Evolutionary conservation across 2,888 invertebrate genomes (phyloP), one percentile per base, ranked within the genome.

Genomic region (Cheilosia vulpina): DNA sequence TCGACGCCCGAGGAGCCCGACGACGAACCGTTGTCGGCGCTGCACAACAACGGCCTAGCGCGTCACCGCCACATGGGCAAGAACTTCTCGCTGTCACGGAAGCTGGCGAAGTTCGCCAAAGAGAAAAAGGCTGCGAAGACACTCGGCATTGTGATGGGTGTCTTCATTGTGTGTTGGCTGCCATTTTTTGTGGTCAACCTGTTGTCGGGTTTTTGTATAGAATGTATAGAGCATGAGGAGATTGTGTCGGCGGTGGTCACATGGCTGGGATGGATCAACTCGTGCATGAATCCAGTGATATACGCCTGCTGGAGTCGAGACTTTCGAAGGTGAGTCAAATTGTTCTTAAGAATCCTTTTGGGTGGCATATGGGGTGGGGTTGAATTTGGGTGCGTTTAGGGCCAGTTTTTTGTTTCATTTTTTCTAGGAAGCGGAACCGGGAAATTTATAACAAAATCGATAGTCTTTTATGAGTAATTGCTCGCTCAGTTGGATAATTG

Each of bases 251-350:
- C 97, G 52, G 95, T 98, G 79, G 97, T 98, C 81, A 97, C 97
- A 88, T 98, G 98, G 98, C 94, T 98, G 52, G 98, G 98, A 68
- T 98, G 98, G 98, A 97, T 98, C 92, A 98, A 98, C 93, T 97
- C 97, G 58, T 96, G 97, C 84, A 98, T 98, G 98, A 98, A 98
- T 93, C 98, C 98, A 0, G 97, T 98, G 88, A 99, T 99, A 90
- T 99, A 99, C 92, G 98, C 98, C n/a, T 98, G 98, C 91, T 98
- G 98, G 96, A 98, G 98, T 93, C 94, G 97, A 90, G 99, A 99
- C 93, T 99, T 99, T 92, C 94, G 97, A 93, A 96, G 97, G 97
- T 97, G 91, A 94, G 94, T 58, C 13, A 9, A 19, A 19, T 53
- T 31, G 11, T 45, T 50, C 4, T 21, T 52, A n/a, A 13, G 15